Percentiles rank a stretch among this genome's conserved stretches.
Conservation (phyloP, 2,113 vertebrate species). For the Chionis minor region DNA sequence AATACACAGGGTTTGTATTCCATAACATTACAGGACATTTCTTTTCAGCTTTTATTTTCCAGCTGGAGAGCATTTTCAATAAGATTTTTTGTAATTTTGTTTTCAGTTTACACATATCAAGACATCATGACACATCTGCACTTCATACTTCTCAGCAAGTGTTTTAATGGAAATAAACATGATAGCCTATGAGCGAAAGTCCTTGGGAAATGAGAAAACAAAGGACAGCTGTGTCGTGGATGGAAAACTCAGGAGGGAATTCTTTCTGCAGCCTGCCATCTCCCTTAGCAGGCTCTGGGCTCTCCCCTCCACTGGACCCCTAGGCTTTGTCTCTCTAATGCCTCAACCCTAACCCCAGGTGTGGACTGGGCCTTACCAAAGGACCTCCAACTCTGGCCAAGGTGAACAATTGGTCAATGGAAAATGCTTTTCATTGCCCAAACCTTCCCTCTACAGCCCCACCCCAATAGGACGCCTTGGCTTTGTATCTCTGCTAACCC, state of each 20-base stretch:
- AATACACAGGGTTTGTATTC: neutral
- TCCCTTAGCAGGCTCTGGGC: neutral
- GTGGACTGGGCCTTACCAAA: neutral
- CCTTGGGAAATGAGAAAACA: neutral
- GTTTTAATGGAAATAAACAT: constrained; percentile 9
- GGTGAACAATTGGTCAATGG: neutral
- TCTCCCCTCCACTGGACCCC: neutral
- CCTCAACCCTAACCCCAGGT: neutral
- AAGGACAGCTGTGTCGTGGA: neutral
- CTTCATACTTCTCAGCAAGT: neutral
- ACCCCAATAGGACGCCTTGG: neutral
- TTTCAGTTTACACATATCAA: neutral
- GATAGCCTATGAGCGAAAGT: neutral
- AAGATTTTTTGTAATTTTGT: neutral
- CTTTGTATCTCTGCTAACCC: neutral
- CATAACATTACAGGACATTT: neutral
- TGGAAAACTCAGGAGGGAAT: neutral
- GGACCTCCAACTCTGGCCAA: neutral
- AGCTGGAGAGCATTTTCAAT: neutral
- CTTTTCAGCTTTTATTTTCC: constrained; percentile 7
- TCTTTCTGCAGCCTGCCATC: neutral
- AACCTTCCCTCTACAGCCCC: neutral
- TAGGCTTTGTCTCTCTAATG: neutral
- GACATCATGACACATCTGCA: neutral
- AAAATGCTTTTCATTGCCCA: neutral